A percentile compares a stretch with the other conserved stretches of the same genome.
Conservation (phyloP, 2,797 vertebrate species). For the Leptoclinus maculatus region DNA sequence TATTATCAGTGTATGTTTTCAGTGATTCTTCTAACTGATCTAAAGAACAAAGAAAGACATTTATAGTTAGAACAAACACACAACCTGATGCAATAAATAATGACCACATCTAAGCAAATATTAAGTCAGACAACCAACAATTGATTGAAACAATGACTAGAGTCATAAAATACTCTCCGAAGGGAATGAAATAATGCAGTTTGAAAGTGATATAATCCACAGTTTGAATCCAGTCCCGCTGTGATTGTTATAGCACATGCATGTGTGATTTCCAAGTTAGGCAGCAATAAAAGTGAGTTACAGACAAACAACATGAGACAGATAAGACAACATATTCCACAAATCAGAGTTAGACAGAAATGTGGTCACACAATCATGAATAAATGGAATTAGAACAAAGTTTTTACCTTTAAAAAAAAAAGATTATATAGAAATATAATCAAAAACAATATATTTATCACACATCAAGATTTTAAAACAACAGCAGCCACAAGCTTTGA, state of each 20-base stretch:
- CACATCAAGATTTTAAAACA: background rate
- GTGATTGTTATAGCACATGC: background rate
- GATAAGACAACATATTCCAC: background rate
- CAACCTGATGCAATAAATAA: background rate
- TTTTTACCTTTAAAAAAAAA: background rate
- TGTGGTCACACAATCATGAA: background rate
- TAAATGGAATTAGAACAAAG: background rate
- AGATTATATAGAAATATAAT: background rate
- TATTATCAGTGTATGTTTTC: background rate
- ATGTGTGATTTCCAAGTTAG: background rate
- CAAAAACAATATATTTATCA: background rate
- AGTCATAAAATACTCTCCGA: background rate
- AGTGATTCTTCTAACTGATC: background rate
- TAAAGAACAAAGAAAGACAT: background rate
- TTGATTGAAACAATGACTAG: background rate
- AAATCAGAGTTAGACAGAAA: background rate
- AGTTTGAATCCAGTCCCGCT: no score
- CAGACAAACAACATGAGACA: background rate
- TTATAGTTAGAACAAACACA: background rate
- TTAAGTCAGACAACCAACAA: background rate
- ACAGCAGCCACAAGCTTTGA: background rate
- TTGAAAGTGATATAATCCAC: background rate
- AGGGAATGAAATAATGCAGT: background rate
- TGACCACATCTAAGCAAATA: background rate
- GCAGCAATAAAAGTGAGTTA: background rate